Percentiles rank a stretch among this genome's conserved stretches.
These are phyloP conservation scores for Monochamus saltuarius DNA, from an alignment of 1,140 invertebrate species.

Conservation along the genomic window DNA sequence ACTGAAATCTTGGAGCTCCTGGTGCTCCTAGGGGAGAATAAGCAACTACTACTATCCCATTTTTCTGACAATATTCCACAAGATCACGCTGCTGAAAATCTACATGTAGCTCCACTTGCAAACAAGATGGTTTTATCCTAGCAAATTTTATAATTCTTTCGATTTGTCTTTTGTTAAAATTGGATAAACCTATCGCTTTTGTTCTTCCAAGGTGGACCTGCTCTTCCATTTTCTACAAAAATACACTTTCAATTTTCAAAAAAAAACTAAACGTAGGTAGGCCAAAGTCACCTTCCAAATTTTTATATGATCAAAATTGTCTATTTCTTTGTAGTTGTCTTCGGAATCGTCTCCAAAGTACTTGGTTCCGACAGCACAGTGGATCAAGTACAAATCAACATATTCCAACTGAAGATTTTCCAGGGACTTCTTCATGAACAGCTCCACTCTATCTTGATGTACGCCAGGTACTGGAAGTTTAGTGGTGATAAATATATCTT, in stretches of 20 bases:
- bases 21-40: conserved; percentile 79
- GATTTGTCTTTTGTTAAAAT: conserved; percentile 73
- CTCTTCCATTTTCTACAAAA: conserved; percentile 67
- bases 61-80: conserved; percentile 67
- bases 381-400: conserved; percentile 82
- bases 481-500: conserved; percentile 67
- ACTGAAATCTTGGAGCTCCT: conserved; percentile 51
- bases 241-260: background rate
- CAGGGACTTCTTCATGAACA: conserved; percentile 50
- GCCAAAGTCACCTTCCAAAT: background rate
- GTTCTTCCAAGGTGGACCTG: conserved; percentile 63
- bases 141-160: conserved; percentile 61
- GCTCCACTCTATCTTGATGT: conserved; percentile 25
- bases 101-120: conserved; percentile 78
- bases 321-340: background rate
- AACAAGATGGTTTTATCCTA: conserved; percentile 66
- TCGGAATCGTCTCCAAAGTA: background rate
- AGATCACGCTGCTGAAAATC: conserved; percentile 78
- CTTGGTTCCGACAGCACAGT: conserved; percentile 71
- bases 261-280: background rate
- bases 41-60: conserved; percentile 74
- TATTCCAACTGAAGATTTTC: conserved; percentile 74
- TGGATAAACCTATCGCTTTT: conserved; percentile 72
- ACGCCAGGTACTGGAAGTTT: conserved; percentile 53
- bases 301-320: background rate